phyloP scores from a whole-genome alignment of 2,888 invertebrate species.

The Volucella zonaria region DNA sequence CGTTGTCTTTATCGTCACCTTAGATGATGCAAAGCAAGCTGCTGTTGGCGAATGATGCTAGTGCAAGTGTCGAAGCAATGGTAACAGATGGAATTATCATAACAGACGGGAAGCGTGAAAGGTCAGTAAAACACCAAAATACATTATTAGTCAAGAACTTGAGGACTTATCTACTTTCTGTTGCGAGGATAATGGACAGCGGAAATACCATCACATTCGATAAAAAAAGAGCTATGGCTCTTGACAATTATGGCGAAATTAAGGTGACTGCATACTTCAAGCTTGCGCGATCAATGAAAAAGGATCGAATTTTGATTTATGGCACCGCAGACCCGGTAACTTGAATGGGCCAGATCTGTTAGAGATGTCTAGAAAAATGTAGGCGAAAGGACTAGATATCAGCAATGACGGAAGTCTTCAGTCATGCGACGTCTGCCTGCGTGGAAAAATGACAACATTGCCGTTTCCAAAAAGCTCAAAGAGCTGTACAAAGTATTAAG shows the following conservation, averaged over 20 bases:
- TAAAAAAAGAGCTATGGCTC: background rate
- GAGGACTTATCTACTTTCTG: conserved; percentile 40
- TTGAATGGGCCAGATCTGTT: background rate
- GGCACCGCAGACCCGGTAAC: too few relatives aligned
- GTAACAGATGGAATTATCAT: conserved; percentile 10
- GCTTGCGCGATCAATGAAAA: too few relatives aligned
- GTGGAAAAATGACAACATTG: background rate
- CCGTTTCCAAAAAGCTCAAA: too few relatives aligned
- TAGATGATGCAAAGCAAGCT: background rate
- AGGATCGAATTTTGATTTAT: too few relatives aligned
- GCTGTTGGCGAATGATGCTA: background rate
- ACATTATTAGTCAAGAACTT: conserved; percentile 27
- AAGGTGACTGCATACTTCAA: too few relatives aligned
- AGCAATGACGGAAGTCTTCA: background rate
- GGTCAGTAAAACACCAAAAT: conserved; percentile 15
- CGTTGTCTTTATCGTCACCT: too few relatives aligned
- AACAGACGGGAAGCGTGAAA: conserved; percentile 24
- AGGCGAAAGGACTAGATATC: background rate
- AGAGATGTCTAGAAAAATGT: background rate
- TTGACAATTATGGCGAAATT: too few relatives aligned
- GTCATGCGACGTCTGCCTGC: background rate
- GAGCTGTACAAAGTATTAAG: too few relatives aligned
- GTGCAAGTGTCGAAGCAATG: too few relatives aligned
- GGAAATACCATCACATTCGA: conserved; percentile 34
- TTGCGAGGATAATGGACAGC: conserved; percentile 49